A percentile compares a stretch with the other conserved stretches of the same genome.
phyloP scores from a whole-genome alignment of 2,888 invertebrate genomes.

The Dynastes hyllus region DNA sequence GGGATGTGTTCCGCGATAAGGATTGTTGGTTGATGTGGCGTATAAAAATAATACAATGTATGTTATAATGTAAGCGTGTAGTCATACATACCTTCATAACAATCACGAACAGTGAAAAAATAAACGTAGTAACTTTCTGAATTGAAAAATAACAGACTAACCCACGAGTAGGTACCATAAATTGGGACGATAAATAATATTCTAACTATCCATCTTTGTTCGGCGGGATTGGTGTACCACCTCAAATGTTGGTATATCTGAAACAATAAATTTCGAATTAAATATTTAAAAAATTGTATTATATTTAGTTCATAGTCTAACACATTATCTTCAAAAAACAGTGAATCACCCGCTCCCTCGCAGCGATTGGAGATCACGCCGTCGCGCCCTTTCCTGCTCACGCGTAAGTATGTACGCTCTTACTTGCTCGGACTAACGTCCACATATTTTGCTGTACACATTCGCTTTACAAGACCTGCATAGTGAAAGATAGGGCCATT shows the following conservation, averaged over 20 bases:
- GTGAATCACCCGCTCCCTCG: too few species aligned
- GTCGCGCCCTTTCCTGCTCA: too few species aligned
- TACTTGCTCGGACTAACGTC: too few species aligned
- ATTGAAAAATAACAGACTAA: conserved; percentile 97
- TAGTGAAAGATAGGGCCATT: too few species aligned
- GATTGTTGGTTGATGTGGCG: conserved; percentile 5
- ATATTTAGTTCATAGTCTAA: too few species aligned
- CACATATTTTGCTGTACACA: too few species aligned
- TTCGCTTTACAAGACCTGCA: too few species aligned
- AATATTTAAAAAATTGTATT: too few species aligned
- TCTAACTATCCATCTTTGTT: conserved; percentile 99
- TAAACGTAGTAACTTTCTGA: conserved; percentile 98
- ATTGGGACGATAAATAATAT: conserved; percentile 99
- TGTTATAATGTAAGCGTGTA: background rate
- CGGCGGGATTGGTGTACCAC: conserved; percentile 99
- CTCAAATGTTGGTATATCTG: conserved; percentile 99
- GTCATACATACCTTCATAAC: conserved; percentile 91
- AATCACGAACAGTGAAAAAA: conserved; percentile 99
- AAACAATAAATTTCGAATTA: conserved; percentile 58
- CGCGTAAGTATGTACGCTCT: too few species aligned
- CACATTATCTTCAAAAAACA: too few species aligned
- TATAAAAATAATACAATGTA: conserved; percentile 12
- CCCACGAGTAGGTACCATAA: conserved; percentile 99
- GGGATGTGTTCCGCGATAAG: conserved; percentile 13
- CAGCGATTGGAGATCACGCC: too few species aligned